Evolutionary conservation across 2,888 invertebrate genomes (phyloP).

Genomic region (Drosophila robusta): DNA sequence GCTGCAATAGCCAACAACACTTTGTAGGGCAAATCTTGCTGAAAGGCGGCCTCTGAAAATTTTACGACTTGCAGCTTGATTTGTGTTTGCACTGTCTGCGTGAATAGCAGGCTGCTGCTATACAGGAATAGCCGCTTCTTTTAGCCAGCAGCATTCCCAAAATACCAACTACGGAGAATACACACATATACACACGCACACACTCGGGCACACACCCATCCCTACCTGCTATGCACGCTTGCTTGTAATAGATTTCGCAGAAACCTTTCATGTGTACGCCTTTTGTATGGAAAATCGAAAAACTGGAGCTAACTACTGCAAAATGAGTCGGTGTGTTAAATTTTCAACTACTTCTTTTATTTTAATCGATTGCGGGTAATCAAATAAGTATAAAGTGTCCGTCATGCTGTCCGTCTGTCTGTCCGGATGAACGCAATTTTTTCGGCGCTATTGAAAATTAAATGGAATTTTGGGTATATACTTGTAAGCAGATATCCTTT

Average conservation of each 20-base stretch:
- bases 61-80: constrained; percentile 35
- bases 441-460: no score
- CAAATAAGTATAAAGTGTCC: no score
- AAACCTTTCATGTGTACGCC: constrained; percentile 13
- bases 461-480: no score
- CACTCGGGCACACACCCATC: neutral
- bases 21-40: constrained; percentile 10
- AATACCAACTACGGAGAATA: constrained; percentile 11
- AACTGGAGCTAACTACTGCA: constrained; percentile 1
- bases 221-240: constrained; percentile 3
- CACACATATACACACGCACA: neutral
- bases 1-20: constrained; percentile 15
- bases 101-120: constrained; percentile 10
- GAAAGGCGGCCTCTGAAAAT: constrained; percentile 13
- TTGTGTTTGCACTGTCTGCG: constrained; percentile 33
- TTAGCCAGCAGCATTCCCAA: constrained; percentile 5
- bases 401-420: no score
- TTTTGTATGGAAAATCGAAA: constrained; percentile 12
- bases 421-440: no score
- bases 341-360: neutral
- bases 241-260: constrained; percentile 17
- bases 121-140: neutral
- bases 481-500: no score
- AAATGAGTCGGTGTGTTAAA: neutral
- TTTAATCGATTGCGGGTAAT: no score